A percentile compares a stretch with the other conserved stretches of the same genome.
phyloP scores from a whole-genome alignment of 2,888 invertebrate species.

The Perdita meconis region DNA sequence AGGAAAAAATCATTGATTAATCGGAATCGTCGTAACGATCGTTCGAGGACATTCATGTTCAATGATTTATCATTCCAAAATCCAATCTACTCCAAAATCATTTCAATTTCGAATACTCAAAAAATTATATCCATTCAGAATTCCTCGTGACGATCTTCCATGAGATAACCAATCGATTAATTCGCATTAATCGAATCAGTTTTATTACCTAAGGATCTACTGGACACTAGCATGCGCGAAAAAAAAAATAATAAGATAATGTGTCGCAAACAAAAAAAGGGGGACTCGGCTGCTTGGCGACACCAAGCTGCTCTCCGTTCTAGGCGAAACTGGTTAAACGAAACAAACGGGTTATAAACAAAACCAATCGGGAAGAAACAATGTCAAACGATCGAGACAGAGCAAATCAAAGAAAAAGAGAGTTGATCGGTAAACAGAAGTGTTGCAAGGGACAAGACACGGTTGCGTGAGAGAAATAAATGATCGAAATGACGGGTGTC shows the following conservation, averaged over 20 bases:
- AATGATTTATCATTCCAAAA: no score
- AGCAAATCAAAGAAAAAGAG: conserved; percentile 43
- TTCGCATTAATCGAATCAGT: conserved; percentile 34
- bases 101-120: no score
- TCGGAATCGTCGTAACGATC: conserved; percentile 53
- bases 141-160: conserved; percentile 47
- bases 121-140: no score
- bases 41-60: conserved; percentile 60
- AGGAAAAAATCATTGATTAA: conserved; percentile 68
- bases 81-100: no score
- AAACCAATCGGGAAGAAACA: conserved; percentile 13
- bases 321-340: background rate
- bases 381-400: conserved; percentile 51
- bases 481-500: background rate
- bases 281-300: background rate
- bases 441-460: conserved; percentile 13
- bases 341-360: background rate
- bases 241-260: conserved; percentile 40
- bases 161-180: conserved; percentile 33
- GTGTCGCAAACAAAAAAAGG: conserved; percentile 6
- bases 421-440: conserved; percentile 22
- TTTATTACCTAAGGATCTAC: conserved; percentile 53
- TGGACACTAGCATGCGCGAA: conserved; percentile 63
- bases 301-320: background rate
- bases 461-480: conserved; percentile 24